Base-by-base conservation (phyloP, 1,140 invertebrate genomes). In the Scaptomyza graminum region DNA sequence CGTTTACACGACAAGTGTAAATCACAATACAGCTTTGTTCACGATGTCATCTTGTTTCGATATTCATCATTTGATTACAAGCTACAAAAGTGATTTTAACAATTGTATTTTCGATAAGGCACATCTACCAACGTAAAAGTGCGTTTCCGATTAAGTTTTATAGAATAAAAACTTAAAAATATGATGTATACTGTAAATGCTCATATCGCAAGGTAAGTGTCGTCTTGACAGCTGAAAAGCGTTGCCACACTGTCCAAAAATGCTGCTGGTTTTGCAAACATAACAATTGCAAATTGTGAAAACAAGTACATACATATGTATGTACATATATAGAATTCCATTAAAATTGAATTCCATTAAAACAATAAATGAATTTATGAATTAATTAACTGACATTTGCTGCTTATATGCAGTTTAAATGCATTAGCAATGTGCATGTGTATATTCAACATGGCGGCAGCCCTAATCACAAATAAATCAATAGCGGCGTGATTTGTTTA, bases 381-480 rank as follows among this genome's bases (percentile, higher is more conserved):
- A 41, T 51, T 46, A 18, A 11, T 61, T 1, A 5, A 18, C 5
- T 18, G 13, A 0, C 4, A 8, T 11, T 31, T 11, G 0, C 8
- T 7, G 9, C 0, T 13, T 18, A 1, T 57, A 13, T 9, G 3
- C 9, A 31, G 5, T 15, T 1, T 5, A 2, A 5, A 3, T 9
- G n/a, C 28, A 11, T 12, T 11, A 47, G 34, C 22, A 54, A 41
- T 41, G 41, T 47, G 22, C 5, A 31, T 16, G 11, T 5, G 12
- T n/a, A 16, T 16, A 22, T 37, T n/a, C 1, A 54, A 43, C 5
- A 67, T 63, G 69, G 34, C 63, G 69, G 34, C 63, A 76, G 59
- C 73, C 67, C 67, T 75, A 71, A 75, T 67, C 61, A 74, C n/a
- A 43, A 60, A 74, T 49, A 55, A 85, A 85, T 85, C 81, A 80